Evolutionary conservation across 2,113 vertebrate species (phyloP).

Genomic region (Chaetodon auriga): DNA sequence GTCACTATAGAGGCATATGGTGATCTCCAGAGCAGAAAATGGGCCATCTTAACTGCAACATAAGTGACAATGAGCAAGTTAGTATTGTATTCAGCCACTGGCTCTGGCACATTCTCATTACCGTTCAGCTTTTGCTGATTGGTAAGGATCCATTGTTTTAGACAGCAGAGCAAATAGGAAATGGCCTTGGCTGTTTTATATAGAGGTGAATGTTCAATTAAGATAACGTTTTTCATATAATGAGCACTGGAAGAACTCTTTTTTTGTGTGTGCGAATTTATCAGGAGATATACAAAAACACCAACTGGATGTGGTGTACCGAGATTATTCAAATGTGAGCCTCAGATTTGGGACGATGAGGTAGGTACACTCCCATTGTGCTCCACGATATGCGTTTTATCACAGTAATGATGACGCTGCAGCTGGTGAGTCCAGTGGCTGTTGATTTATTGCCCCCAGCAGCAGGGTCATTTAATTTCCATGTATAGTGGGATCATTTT

Average conservation of each 20-base stretch:
- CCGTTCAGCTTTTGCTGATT: conserved; percentile 58
- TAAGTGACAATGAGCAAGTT: conserved; percentile 39
- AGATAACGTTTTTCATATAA: conserved; percentile 73
- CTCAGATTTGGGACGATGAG: conserved; percentile 19
- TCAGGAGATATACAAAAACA: conserved; percentile 66
- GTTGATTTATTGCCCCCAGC: conserved; percentile 74
- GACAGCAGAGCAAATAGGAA: conserved; percentile 54
- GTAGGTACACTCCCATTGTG: conserved; percentile 41
- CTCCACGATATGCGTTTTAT: conserved; percentile 62
- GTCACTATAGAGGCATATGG: background rate
- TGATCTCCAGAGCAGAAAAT: conserved; percentile 16
- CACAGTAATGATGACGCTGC: conserved; percentile 74
- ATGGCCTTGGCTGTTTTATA: conserved; percentile 55
- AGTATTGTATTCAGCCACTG: conserved; percentile 51
- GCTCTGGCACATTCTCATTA: conserved; percentile 61
- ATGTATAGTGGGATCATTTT: conserved; percentile 77
- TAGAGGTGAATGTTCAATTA: conserved; percentile 79
- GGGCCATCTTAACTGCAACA: conserved; percentile 32
- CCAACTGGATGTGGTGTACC: conserved; percentile 41
- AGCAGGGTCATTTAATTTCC: conserved; percentile 78
- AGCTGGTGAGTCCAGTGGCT: conserved; percentile 73
- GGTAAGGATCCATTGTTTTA: conserved; percentile 72
- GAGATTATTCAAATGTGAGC: conserved; percentile 55
- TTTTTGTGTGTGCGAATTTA: conserved; percentile 49
- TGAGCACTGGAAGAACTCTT: conserved; percentile 34